A percentile compares a stretch with the other conserved stretches of the same genome.
These are phyloP conservation scores for Ptychodera flava DNA, from an alignment of 35 echinoderm and acorn worm species.

Conservation along the genomic window DNA sequence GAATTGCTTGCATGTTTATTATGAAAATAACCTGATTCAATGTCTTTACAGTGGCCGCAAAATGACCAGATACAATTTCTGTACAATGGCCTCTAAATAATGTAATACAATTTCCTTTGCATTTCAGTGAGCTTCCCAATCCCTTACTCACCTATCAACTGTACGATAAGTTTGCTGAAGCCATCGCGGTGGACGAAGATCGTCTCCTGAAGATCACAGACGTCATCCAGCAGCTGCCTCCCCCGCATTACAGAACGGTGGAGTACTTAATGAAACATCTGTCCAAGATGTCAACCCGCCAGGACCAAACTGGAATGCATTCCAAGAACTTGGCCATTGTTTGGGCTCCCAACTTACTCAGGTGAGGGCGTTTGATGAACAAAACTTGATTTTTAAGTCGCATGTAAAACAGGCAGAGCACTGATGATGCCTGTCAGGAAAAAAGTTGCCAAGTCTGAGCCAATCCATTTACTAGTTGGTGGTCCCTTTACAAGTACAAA, in stretches of 20 bases:
- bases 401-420: no score
- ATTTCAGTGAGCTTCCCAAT: slow-evolving; percentile 75
- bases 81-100: no score
- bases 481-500: no score
- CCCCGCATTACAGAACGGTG: slow-evolving; percentile 84
- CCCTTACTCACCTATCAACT: slow-evolving; percentile 90
- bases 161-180: slow-evolving; percentile 84
- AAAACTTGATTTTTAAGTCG: no score
- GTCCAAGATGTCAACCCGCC: slow-evolving; percentile 46
- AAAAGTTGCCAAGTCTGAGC: no score
- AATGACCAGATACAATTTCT: no score
- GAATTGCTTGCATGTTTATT: no score
- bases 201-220: slow-evolving; percentile 78
- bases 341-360: slow-evolving; percentile 88
- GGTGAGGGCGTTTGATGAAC: slow-evolving; percentile 49
- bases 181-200: slow-evolving; percentile 55
- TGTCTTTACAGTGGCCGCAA: no score
- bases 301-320: slow-evolving; percentile 73
- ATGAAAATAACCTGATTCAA: no score
- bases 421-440: no score
- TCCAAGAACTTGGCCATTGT: slow-evolving; percentile 92
- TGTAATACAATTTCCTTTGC: no score
- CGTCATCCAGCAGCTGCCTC: slow-evolving; percentile 77
- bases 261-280: slow-evolving; percentile 81
- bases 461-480: no score